Evolutionary conservation across 1,140 invertebrate species (phyloP), one percentile per base, ranked within the genome.

Genomic region (Heliconius eleuchia): DNA sequence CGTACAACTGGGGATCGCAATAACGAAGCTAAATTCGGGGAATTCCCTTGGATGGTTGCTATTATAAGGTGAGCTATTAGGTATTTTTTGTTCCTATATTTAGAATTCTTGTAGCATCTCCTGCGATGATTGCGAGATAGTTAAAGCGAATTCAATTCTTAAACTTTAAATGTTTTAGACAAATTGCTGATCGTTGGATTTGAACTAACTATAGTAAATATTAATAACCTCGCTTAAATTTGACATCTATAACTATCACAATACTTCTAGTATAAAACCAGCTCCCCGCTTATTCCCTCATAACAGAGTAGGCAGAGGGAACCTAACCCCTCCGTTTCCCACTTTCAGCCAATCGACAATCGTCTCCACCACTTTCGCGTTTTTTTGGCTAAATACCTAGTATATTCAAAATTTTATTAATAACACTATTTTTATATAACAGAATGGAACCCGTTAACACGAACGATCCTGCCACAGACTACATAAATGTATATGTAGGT

Each of bases 31-130:
- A 93, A 92, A 55, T 96, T 96, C 79, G 96, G 95, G 5, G 97
- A 97, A 88, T 98, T 98, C 88, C 97, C 97, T 0, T 98, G 97
- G 97, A 98, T 97, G 97, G 96, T 97, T 0, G 97, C 97, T 0
- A 95, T 98, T 70, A 90, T 98, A 7, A 95, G 92, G 86, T 95
- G 95, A 86, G 86, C 19, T 5, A n/a, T 55, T 23, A 23, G 13
- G 5, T 55, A 18, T n/a, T 57, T 23, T 23, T 23, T 23, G 8
- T 57, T 23, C n/a, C n/a, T 19, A 57, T 57, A 23, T 57, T n/a
- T 23, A 57, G 7, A 23, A 6, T 23, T 55, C 18, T 55, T 55
- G 8, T 9, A 8, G 9, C 8, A 23, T 57, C n/a, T 52, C 7
- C 5, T 52, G 50, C 18, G n/a, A 34, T 2, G 8, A 57, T 57